Evolutionary conservation across 1,140 invertebrate genomes (phyloP).

Genomic region (Macrosteles quadrilineatus): DNA sequence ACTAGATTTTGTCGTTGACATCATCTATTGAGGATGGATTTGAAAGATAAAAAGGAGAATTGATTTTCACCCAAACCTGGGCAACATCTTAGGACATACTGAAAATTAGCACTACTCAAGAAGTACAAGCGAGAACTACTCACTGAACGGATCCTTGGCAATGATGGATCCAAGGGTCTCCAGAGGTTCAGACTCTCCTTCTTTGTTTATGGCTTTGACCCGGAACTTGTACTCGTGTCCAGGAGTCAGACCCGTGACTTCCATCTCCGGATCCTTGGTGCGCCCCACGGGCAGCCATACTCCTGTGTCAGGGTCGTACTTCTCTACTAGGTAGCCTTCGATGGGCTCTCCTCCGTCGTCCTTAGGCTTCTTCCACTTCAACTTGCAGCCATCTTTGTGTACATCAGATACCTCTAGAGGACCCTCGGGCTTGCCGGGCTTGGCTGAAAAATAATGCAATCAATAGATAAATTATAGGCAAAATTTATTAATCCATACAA

Average conservation of each 20-base stretch:
- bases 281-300: conserved; percentile 88
- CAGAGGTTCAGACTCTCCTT: conserved; percentile 96
- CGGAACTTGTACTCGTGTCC: conserved; percentile 98
- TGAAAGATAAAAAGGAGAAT: too few species aligned
- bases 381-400: conserved; percentile 90
- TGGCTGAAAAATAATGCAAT: conserved; percentile 64
- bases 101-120: too few species aligned
- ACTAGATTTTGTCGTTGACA: too few species aligned
- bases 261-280: conserved; percentile 78
- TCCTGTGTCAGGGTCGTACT: conserved; percentile 88
- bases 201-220: conserved; percentile 95
- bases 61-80: too few species aligned
- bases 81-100: too few species aligned
- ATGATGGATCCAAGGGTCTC: conserved; percentile 89
- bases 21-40: too few species aligned
- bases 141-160: conserved; percentile 97
- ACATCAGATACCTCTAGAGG: conserved; percentile 95
- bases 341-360: conserved; percentile 97
- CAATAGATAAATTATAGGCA: conserved; percentile 40
- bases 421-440: conserved; percentile 90
- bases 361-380: conserved; percentile 97
- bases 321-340: conserved; percentile 94
- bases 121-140: too few species aligned
- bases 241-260: conserved; percentile 83
- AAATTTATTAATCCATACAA: conserved; percentile 19